Percentiles rank a stretch among this genome's conserved stretches.
phyloP scores from a whole-genome alignment of 2,888 invertebrate species.

The Pandemis heparana region DNA sequence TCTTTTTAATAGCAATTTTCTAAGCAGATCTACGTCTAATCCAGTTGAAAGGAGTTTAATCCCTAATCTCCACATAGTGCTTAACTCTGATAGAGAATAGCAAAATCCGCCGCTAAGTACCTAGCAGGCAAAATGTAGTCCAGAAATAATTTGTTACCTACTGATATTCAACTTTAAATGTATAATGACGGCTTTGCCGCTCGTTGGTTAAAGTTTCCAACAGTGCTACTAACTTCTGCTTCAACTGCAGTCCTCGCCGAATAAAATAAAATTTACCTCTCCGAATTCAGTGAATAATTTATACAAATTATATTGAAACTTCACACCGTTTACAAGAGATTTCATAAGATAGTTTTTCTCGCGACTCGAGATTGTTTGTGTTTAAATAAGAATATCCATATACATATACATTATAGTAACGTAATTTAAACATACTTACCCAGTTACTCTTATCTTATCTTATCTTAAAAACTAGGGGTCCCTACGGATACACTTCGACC shows the following conservation, averaged over 20 bases:
- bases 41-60: neutral
- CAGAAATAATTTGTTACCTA: conserved; percentile 4
- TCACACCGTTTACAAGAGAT: neutral
- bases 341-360: neutral
- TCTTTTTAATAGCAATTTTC: neutral
- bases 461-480: too few species aligned
- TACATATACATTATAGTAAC: too few species aligned
- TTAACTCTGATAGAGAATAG: neutral
- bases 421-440: too few species aligned
- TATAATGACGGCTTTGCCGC: conserved; percentile 27
- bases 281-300: conserved; percentile 17
- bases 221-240: conserved; percentile 31
- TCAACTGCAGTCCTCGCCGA: conserved; percentile 20
- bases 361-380: neutral
- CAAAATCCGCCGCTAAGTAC: neutral
- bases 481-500: too few species aligned
- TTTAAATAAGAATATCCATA: neutral
- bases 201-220: conserved; percentile 21
- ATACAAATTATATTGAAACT: conserved; percentile 27
- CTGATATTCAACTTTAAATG: conserved; percentile 19
- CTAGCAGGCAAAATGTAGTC: neutral
- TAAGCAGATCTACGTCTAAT: neutral
- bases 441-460: too few species aligned
- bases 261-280: conserved; percentile 23
- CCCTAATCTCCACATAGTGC: neutral